Evolutionary conservation across 64 coral and sea anemone genomes (phyloP), one percentile per base, ranked within the genome.

Genomic region (Acropora yongei): DNA sequence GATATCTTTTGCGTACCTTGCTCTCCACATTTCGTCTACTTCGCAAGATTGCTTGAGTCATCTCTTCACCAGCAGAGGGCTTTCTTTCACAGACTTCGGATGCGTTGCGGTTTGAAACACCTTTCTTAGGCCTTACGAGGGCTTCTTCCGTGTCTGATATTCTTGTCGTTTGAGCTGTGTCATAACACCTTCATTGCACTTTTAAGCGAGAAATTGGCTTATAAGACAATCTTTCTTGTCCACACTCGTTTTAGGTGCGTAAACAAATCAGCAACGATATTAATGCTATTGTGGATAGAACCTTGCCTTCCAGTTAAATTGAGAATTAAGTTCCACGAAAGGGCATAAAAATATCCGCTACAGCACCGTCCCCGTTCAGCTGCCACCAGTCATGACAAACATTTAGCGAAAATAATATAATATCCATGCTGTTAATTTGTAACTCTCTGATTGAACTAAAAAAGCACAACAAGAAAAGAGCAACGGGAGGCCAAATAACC

Each of bases 11-110:
- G 4, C 80, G 53, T 0, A 82, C 80, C 3, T 30, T 57, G 5
- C 30, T 57, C 19, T 82, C 80, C 9, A 82, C 80, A 20, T 61
- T 82, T 82, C 80, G 80, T 40, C 80, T 48, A 43, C 80, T 82
- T 82, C 57, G 51, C 39, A 82, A 3, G 20, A 82, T 82, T 30
- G 80, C 80, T 65, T 82, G 80, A 5, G 80, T 82, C 14, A 82
- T 39, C 11, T 82, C 80, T 65, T 82, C 80, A 4, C 80, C 80
- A 1, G 80, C n/a, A 2, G 80, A 82, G 7, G 13, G 10, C 41
- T 82, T 82, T 13, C 80, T 82, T 2, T 40, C 40, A 16, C 80
- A 63, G 3, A 57, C 11, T 78, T n/a, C 76, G 2, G 0, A 30
- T 30, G 30, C 39, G 3, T 44, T 82, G 53, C 0, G 80, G 8